Conservation (phyloP, 2,888 invertebrate species). For the Dicyrtoma fusca region DNA sequence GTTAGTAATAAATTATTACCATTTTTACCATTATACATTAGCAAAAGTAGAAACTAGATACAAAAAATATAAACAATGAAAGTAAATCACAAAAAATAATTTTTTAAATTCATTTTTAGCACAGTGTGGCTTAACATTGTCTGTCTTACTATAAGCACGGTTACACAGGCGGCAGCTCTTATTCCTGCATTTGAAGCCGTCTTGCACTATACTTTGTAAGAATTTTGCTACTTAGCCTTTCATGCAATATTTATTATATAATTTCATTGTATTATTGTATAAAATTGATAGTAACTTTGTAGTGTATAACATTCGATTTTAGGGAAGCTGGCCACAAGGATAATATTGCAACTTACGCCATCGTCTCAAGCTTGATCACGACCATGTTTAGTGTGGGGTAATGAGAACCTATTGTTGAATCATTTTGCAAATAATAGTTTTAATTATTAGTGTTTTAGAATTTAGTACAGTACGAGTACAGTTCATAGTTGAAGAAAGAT, state of each 20-base stretch:
- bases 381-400: not conserved
- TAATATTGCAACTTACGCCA: not conserved
- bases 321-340: conserved; percentile 1
- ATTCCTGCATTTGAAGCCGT: conserved; percentile 4
- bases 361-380: not conserved
- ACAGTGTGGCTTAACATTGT: not conserved
- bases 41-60: too few relatives aligned
- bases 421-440: too few relatives aligned
- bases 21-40: too few relatives aligned
- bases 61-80: too few relatives aligned
- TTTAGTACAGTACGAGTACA: too few relatives aligned
- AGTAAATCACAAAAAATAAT: not conserved
- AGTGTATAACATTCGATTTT: not conserved
- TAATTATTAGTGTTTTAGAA: too few relatives aligned
- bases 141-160: not conserved
- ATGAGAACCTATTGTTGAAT: not conserved
- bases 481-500: too few relatives aligned
- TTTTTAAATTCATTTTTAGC: not conserved
- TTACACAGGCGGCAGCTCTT: not conserved
- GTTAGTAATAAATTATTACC: not conserved
- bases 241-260: too few relatives aligned
- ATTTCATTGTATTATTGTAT: too few relatives aligned
- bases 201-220: not conserved
- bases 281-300: not conserved
- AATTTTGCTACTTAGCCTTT: not conserved